Base-by-base conservation (phyloP, 2,888 invertebrate genomes). In the Galerucella pusilla region DNA sequence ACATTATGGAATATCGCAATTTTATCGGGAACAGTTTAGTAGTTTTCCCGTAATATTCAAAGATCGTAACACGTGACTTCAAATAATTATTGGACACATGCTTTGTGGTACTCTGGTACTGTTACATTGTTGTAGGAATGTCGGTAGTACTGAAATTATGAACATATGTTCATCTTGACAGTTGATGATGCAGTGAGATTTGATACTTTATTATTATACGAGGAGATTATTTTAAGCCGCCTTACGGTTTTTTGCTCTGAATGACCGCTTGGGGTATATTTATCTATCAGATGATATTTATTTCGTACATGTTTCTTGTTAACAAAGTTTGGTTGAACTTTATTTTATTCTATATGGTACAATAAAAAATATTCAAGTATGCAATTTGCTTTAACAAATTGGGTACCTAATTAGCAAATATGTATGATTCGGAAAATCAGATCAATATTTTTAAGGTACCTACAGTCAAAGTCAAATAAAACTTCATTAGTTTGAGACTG, bases 41-140 rank as follows among this genome's bases (percentile, higher is more conserved):
- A 74, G 76, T 77, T 69, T 75, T 75, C 76, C 64, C 46, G 82
- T 78, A 84, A 86, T 83, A 79, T 75, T 70, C 78, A 80, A 80
- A 84, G 83, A 83, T 84, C 75, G 78, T 80, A 85, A 86, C 87
- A 87, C 87, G 87, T 88, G 88, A 87, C 85, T 81, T 28, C 79
- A 81, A 85, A 86, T 87, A 85, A 86, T 87, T 86, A 86, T 83
- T 81, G 83, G 75, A 73, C 70, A 71, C 77, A 20, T 71, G 82
- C 81, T 81, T 81, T 81, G 84, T 82, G 84, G 81, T 84, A 86
- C 86, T 46, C 46, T 42, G 78, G 84, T 85, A 86, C 86, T 86
- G 86, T 86, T 86, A 87, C 85, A 85, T 84, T 85, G 84, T 85
- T 82, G 81, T 81, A 80, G 78, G 79, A 75, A 78, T 74, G 75